phyloP scores from a whole-genome alignment of 2,113 vertebrate genomes.

The Pipa parva region DNA sequence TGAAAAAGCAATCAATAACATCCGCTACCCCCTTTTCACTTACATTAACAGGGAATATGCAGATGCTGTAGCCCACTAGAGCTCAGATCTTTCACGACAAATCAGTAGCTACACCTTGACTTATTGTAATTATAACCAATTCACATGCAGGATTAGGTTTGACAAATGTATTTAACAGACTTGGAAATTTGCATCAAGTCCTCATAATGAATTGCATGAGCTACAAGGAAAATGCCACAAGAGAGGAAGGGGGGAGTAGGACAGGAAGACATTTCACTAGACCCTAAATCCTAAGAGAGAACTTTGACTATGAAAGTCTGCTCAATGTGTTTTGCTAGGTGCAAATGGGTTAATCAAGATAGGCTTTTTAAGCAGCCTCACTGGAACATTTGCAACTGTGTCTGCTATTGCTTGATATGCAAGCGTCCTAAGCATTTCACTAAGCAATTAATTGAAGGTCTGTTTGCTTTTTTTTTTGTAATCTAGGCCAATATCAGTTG shows the following conservation, averaged over 20 bases:
- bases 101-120: slow-evolving; percentile 37
- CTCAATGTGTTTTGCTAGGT: slow-evolving; percentile 28
- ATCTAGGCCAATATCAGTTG: too few relatives aligned
- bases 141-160: slow-evolving; percentile 43
- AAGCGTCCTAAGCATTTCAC: not conserved
- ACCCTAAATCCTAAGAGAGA: slow-evolving; percentile 31
- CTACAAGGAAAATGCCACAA: slow-evolving; percentile 29
- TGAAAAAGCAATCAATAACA: slow-evolving; percentile 1
- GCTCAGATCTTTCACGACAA: slow-evolving; percentile 37
- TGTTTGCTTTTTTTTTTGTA: too few relatives aligned
- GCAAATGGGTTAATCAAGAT: slow-evolving; percentile 41
- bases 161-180: slow-evolving; percentile 34
- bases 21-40: not conserved
- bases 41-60: not conserved
- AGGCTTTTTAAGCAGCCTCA: slow-evolving; percentile 15
- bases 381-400: slow-evolving; percentile 12
- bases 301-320: slow-evolving; percentile 1
- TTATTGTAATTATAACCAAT: slow-evolving; percentile 46
- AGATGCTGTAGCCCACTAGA: slow-evolving; percentile 33
- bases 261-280: slow-evolving; percentile 25
- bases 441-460: not conserved
- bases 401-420: not conserved
- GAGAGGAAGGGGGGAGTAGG: slow-evolving; percentile 21
- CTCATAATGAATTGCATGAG: slow-evolving; percentile 46
- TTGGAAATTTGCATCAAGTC: slow-evolving; percentile 47